Conservation (phyloP, 2,113 vertebrate species). For the Sturnira hondurensis region DNA sequence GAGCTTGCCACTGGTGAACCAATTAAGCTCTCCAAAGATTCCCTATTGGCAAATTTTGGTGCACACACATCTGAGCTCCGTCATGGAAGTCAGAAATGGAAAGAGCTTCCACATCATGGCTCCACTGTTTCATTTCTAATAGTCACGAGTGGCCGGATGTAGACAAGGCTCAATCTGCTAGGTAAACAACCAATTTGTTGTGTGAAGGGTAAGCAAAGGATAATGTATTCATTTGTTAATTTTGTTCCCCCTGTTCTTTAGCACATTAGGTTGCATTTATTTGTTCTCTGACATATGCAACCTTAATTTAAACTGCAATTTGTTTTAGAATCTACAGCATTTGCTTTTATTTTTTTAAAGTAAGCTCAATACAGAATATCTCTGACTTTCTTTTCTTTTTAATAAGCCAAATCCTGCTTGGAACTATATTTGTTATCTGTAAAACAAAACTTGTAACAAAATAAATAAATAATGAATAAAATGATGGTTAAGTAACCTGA, state of each 20-base stretch:
- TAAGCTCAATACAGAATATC: background rate
- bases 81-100: constrained; percentile 10
- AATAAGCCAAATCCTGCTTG: background rate
- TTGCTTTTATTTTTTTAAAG: background rate
- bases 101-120: background rate
- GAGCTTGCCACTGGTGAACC: background rate
- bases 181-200: constrained; percentile 29
- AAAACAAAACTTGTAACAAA: background rate
- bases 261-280: background rate
- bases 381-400: background rate
- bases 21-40: background rate
- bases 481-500: background rate
- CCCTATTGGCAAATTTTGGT: background rate
- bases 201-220: background rate
- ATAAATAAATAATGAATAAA: background rate
- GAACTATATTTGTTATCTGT: background rate
- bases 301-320: background rate
- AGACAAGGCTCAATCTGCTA: background rate
- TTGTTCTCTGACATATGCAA: background rate
- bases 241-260: background rate
- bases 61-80: background rate
- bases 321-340: background rate
- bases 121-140: constrained; percentile 25
- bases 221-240: background rate
- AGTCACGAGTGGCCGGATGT: background rate